Percentiles rank a stretch among this genome's conserved stretches.
Conservation (phyloP, 2,797 vertebrate species). For the Notamacropus eugenii region DNA sequence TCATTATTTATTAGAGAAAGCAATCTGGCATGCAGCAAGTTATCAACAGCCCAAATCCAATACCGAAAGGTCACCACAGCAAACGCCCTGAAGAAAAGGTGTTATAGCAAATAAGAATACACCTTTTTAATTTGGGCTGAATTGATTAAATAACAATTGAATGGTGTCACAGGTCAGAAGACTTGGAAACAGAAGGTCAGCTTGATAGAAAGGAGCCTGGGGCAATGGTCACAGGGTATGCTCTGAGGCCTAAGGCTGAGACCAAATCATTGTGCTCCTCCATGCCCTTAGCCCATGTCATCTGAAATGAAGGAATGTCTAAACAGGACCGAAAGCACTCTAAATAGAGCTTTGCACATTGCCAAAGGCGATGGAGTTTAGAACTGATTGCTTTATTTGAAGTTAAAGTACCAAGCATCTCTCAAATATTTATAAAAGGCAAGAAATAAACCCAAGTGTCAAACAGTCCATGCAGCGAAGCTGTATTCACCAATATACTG, state of each 20-base stretch:
- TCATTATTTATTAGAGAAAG: slow-evolving; percentile 85
- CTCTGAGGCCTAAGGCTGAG: slow-evolving; percentile 75
- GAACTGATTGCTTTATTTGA: slow-evolving; percentile 66
- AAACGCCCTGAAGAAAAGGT: slow-evolving; percentile 81
- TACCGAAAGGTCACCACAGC: slow-evolving; percentile 84
- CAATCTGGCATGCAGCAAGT: slow-evolving; percentile 78
- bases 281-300: slow-evolving; percentile 77
- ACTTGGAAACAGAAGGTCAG: slow-evolving; percentile 80
- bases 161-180: slow-evolving; percentile 86
- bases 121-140: slow-evolving; percentile 85
- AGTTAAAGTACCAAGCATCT: slow-evolving; percentile 21
- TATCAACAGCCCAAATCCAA: slow-evolving; percentile 83
- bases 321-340: slow-evolving; percentile 61
- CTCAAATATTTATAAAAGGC: slow-evolving; percentile 54
- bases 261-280: slow-evolving; percentile 67
- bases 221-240: slow-evolving; percentile 77
- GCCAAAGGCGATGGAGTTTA: slow-evolving; percentile 54
- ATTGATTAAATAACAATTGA: slow-evolving; percentile 87
- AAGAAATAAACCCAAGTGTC: fast-evolving
- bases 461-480: not conserved
- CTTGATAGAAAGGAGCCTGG: slow-evolving; percentile 81
- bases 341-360: slow-evolving; percentile 66
- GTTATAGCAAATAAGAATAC: slow-evolving; percentile 86
- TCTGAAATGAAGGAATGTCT: slow-evolving; percentile 82
- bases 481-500: not conserved